Base-by-base conservation (phyloP, 2,113 vertebrate genomes). In the Acrocephalus arundinaceus region DNA sequence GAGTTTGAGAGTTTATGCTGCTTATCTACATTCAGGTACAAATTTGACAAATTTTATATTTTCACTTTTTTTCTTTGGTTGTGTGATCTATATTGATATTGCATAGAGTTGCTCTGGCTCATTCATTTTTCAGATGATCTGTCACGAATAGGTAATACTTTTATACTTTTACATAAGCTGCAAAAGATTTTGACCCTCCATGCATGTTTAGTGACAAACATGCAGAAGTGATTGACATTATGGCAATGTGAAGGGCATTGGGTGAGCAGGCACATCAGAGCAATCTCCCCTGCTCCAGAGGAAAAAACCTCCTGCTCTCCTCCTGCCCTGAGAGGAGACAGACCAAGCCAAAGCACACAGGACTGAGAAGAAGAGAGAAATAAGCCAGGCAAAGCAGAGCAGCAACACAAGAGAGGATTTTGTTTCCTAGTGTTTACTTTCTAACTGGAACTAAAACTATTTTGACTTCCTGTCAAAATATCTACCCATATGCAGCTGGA, bases 381-480 rank as follows among this genome's bases (percentile, higher is more conserved):
- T 21, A 84, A 91, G 52, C 22, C 9, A 45, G 49, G 59, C 39
- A 76, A 82, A 74, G 70, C 33, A 89, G 19, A 74, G 46, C 41
- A 93, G 23, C 67, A 67, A 16, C 27, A 43, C 6, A 22, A 68
- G 46, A 72, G 55, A 22, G n/a, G 20, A 25, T 82, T 94, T 90
- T 41, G 30, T 62, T 77, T 89, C 37, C 73, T 52, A 12, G 10
- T 68, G 25, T 80, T 96, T 94, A 54, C 59, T 83, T 88, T 81
- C 65, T 81, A 48, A 68, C 28, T 58, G 46, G n/a, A 78, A 51
- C 51, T n/a, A 82, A 61, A 73, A 28, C 45, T 71, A 17, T 91
- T 76, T 54, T 87, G 65, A 78, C 66, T 95, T 88, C 58, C 54
- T 78, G 39, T 82, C 68, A 86, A 87, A 95, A 66, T 41, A 39